These are phyloP conservation scores for Tolmerus cingulatus DNA, from an alignment of 2,888 invertebrate species.

Conservation along the genomic window DNA sequence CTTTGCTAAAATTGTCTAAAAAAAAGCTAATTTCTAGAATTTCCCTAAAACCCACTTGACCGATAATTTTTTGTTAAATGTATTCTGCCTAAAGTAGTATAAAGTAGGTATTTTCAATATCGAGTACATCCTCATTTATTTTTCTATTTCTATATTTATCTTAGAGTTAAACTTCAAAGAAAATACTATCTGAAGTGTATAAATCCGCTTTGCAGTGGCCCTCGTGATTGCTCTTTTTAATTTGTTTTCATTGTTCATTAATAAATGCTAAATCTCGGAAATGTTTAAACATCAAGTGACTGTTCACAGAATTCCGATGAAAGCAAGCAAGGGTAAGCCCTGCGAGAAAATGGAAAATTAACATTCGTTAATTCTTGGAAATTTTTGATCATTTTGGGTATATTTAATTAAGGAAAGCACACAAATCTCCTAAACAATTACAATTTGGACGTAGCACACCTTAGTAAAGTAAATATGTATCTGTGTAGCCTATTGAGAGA, in stretches of 20 bases:
- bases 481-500: not conserved
- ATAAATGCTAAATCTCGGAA: not conserved
- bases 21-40: too few species aligned
- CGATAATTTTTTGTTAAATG: too few species aligned
- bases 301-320: not conserved
- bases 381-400: not conserved
- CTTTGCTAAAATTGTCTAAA: too few species aligned
- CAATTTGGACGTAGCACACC: not conserved
- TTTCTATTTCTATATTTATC: not conserved
- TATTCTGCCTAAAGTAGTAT: too few species aligned
- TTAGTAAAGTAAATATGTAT: not conserved
- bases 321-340: too few species aligned
- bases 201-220: not conserved
- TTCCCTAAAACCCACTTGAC: too few species aligned
- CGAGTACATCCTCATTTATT: too few species aligned
- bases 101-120: too few species aligned
- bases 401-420: not conserved
- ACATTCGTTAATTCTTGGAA: not conserved
- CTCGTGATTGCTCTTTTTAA: not conserved
- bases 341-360: too few species aligned
- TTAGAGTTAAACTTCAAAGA: not conserved
- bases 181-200: not conserved
- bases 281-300: not conserved
- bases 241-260: not conserved
- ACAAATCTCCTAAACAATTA: not conserved